These are phyloP conservation scores for Dryobates pubescens DNA, from an alignment of 2,797 vertebrate species.

Conservation along the genomic window DNA sequence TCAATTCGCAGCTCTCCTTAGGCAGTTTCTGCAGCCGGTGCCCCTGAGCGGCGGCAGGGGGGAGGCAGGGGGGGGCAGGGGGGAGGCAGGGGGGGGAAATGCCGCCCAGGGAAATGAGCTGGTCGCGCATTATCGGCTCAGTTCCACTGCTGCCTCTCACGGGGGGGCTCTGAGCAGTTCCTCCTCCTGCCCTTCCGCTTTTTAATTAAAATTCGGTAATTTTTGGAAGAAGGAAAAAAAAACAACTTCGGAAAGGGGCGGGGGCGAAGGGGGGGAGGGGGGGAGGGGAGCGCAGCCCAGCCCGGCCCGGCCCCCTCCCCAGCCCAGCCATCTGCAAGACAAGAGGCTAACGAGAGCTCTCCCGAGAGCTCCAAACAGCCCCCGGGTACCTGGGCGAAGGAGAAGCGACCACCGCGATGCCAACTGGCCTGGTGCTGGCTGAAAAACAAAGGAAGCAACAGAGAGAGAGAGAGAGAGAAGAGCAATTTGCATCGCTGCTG, in stretches of 20 bases:
- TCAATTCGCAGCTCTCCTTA: conserved; percentile 89
- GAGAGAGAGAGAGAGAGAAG: neutral
- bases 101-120: conserved; percentile 83
- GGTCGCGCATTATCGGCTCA: conserved; percentile 87
- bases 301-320: conserved; percentile 43
- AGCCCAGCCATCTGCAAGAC: conserved; percentile 45
- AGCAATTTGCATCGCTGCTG: neutral
- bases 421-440: neutral
- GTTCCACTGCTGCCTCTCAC: conserved; percentile 86
- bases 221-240: conserved; percentile 76
- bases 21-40: conserved; percentile 86
- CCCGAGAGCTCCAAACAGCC: conserved; percentile 14
- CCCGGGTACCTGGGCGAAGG: conserved; percentile 1
- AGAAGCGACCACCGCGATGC: neutral
- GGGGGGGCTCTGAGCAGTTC: conserved; percentile 78
- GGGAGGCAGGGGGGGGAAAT: conserved; percentile 37
- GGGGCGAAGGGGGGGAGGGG: too few species aligned
- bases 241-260: conserved; percentile 3
- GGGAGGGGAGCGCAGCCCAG: conserved; percentile 3
- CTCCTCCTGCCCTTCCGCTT: neutral
- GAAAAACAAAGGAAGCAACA: neutral
- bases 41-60: conserved; percentile 79
- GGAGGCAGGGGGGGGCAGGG: conserved; percentile 59
- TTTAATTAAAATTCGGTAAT: conserved; percentile 80
- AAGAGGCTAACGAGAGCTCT: neutral